These are phyloP conservation scores for Tiliacea citrago DNA, from an alignment of 2,888 invertebrate species.

Conservation along the genomic window DNA sequence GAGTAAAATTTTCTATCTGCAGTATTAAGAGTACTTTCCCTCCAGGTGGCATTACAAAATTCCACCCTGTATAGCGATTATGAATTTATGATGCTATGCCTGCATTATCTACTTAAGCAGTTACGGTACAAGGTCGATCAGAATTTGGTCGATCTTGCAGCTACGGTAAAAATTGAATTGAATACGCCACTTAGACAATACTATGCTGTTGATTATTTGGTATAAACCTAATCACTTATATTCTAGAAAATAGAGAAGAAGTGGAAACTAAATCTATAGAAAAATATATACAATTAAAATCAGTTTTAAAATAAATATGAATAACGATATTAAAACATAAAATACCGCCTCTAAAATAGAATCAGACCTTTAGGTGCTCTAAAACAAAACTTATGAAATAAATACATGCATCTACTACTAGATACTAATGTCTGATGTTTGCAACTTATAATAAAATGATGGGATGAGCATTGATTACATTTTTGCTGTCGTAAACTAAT, in stretches of 20 bases:
- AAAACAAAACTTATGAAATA: neutral
- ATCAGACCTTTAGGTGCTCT: neutral
- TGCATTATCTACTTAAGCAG: neutral
- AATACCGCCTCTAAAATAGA: too few relatives aligned
- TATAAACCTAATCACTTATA: neutral
- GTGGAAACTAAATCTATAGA: neutral
- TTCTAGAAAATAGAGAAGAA: neutral
- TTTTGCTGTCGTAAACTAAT: neutral
- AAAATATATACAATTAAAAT: neutral
- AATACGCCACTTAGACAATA: neutral
- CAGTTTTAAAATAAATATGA: neutral
- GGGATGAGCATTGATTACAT: constrained; percentile 21
- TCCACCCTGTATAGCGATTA: constrained; percentile 15
- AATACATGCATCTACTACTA: constrained; percentile 32
- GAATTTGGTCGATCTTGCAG: neutral
- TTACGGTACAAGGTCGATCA: neutral
- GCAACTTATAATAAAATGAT: constrained; percentile 28
- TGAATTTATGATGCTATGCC: neutral
- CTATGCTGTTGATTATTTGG: neutral
- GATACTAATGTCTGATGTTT: neutral
- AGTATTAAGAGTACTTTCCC: too few relatives aligned
- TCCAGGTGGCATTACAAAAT: too few relatives aligned
- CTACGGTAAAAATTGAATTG: neutral
- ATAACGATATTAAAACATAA: neutral
- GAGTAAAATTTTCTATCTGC: too few relatives aligned